These are phyloP conservation scores for Lytechinus pictus DNA, from an alignment of 35 echinoderm and acorn worm genomes.

Conservation along the genomic window DNA sequence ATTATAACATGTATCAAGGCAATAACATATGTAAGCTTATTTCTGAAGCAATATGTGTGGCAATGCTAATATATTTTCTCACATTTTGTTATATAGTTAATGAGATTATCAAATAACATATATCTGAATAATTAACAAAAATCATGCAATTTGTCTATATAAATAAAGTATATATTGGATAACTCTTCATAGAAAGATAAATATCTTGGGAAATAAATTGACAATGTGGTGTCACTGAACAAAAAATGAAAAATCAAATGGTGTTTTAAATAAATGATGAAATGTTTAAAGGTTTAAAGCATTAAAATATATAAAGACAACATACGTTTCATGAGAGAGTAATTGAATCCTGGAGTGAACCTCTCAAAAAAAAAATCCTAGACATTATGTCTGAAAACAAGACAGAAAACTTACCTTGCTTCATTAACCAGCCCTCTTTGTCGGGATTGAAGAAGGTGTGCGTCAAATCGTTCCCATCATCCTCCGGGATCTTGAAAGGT, in stretches of 20 bases:
- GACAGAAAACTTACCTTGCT: slow-evolving; percentile 80
- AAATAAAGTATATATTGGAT: background rate
- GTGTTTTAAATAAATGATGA: background rate
- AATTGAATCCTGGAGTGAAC: background rate
- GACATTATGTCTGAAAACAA: background rate
- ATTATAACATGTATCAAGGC: background rate
- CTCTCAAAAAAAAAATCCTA: background rate
- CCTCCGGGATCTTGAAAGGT: slow-evolving; percentile 96
- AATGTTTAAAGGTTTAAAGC: background rate
- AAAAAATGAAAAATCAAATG: background rate
- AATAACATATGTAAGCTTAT: background rate
- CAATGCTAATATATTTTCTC: background rate
- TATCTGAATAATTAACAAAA: background rate
- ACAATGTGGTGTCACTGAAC: background rate
- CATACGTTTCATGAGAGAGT: background rate
- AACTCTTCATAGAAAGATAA: background rate
- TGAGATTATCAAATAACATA: background rate
- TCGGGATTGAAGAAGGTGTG: slow-evolving; percentile 99
- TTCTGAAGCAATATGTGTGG: background rate
- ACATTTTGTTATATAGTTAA: background rate
- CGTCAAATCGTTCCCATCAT: slow-evolving; percentile 96
- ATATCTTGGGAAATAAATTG: background rate
- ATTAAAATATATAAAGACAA: background rate
- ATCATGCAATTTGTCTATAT: background rate
- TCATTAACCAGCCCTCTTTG: slow-evolving; percentile 96